Evolutionary conservation across 2,888 invertebrate species (phyloP), one percentile per base, ranked within the genome.

Genomic region (Meteorus cinctellus): DNA sequence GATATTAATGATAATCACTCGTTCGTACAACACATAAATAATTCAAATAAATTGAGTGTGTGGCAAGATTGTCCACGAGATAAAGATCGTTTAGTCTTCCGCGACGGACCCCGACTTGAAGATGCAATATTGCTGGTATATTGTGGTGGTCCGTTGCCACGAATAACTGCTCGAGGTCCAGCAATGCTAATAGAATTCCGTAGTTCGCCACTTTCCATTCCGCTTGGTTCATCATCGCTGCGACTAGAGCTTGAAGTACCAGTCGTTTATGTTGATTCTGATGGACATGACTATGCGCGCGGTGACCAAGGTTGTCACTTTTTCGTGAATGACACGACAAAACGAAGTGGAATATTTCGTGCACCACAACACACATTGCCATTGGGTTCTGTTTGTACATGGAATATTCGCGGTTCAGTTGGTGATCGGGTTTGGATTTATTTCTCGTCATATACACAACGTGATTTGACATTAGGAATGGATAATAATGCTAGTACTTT

Each of bases 141-240:
- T 90, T 97, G 97, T 89, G 97, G 97, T 16, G 96, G 96, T 3
- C 96, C 95, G 88, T 90, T 97, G 86, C 96, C 97, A 3, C 92
- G 94, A 79, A 94, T 97, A 71, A 93, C 94, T 10, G 88, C 86
- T 34, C 91, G 94, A 60, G 96, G 96, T 0, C 93, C 96, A 6
- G 94, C 95, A 85, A 96, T 97, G 95, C 91, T 96, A 70, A 95
- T 97, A 8, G 96, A 96, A 72, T 96, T 97, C 88, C 95, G 95
- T 88, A 96, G 96, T 29, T 96, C 96, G 14, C 94, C 96, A 0
- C 94, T 94, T 87, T 95, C 95, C 79, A 95, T 96, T 71, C 96
- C 96, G 2, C 90, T 95, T 71, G 92, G 93, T 4, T 93, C 92
- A 67, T 93, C 94, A 0, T 94, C 95, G 0, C 91, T 97, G 74